Base-by-base conservation (phyloP, 2,888 invertebrate genomes). In the Leptodirus hochenwartii region DNA sequence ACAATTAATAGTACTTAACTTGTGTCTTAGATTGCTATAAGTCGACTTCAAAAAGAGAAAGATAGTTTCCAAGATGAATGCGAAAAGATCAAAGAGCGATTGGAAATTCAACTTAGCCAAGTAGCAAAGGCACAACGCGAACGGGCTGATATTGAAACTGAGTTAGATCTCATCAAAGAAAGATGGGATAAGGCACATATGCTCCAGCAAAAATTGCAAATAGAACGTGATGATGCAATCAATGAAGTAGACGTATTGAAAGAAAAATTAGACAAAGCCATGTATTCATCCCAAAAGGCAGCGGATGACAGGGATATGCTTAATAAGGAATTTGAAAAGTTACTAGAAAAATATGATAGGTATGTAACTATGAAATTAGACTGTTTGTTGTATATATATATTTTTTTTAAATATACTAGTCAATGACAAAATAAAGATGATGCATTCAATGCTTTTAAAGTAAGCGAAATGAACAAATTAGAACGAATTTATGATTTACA, bases 321-420 rank as follows among this genome's bases (percentile, higher is more conserved):
- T 43, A 81, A 82, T 61, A 84, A 82, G 58, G 88, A 90, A 59
- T 79, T 84, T 52, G 87, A 88, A 51, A 82, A 87, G 58, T 71
- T 88, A 64, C 64, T 87, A 44, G 88, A 88, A 58, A 87, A 88
- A 64, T 84, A 82, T 56, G 85, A 85, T 60, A 74, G 78, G 78
- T 77, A 64, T 53, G 45, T 41, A 27, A 11, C 17, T 10, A 14
- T 22, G 24, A 11, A 22, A 30, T 17, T 22, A 31, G 8, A 23
- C 23, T n/a, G 10, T 9, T 13, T 6, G 15, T 15, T 15, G n/a
- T 28, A 28, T 17, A 23, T 28, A 14, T 23, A 15, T 17, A 8
- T 32, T 17, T 17, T 25, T 22, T 9, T 14, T 10, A 13, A 22
- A 4, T 3, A 17, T 4, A 22, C 8, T 14, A 17, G 6, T 22